Percentiles rank a stretch among this genome's conserved stretches.
phyloP scores from a whole-genome alignment of 2,113 vertebrate genomes.

The Siniperca knerii region DNA sequence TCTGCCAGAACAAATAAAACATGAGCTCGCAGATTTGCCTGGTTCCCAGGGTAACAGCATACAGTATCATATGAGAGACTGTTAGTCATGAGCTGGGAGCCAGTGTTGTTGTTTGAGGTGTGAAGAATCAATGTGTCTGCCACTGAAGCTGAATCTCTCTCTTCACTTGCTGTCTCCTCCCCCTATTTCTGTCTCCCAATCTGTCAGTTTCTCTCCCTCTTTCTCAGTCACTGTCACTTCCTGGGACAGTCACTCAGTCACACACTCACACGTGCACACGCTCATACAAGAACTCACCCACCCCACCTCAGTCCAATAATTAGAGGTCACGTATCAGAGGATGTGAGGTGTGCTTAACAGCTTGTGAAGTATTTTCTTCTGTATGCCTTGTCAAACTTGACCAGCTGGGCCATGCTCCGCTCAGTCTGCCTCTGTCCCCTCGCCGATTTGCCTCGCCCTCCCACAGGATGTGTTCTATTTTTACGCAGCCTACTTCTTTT shows the following conservation, averaged over 20 bases:
- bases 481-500: conserved; percentile 86
- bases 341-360: conserved; percentile 37
- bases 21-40: no score
- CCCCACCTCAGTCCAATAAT: not conserved
- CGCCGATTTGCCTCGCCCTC: conserved; percentile 70
- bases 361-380: conserved; percentile 33
- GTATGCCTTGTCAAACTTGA: conserved; percentile 49
- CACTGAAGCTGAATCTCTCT: not conserved
- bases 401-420: conserved; percentile 55
- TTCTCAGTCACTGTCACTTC: conserved; percentile 37
- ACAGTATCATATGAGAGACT: not conserved
- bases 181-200: conserved; percentile 4
- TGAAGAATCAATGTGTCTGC: conserved; percentile 29
- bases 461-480: conserved; percentile 83
- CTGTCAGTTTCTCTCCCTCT: conserved; percentile 3
- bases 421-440: conserved; percentile 66
- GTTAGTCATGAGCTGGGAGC: not conserved
- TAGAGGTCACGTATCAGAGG: conserved; percentile 8
- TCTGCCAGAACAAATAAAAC: no score
- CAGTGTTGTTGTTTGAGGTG: not conserved
- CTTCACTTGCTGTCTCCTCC: conserved; percentile 7
- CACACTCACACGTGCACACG: not conserved
- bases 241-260: conserved; percentile 13
- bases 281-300: not conserved
- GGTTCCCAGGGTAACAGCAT: not conserved